Evolutionary conservation across 2,888 invertebrate genomes (phyloP).

Genomic region (Parthenolecanium corni): DNA sequence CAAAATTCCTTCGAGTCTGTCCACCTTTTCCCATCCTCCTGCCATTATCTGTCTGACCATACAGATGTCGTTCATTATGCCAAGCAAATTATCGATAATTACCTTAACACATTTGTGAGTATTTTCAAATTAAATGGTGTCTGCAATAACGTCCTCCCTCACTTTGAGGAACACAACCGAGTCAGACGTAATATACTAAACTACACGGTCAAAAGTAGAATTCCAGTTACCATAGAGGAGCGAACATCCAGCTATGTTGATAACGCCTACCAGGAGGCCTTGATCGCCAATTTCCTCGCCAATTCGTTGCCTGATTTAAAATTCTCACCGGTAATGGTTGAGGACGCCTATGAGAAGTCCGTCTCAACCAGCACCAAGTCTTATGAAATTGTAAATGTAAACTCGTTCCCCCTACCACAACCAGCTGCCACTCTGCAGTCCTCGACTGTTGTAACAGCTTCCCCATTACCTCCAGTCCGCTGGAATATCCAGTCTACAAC

Average conservation of each 20-base stretch:
- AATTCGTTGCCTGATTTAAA: conserved; percentile 24
- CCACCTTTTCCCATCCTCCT: neutral
- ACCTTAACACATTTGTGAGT: neutral
- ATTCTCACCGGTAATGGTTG: neutral
- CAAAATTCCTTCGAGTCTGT: neutral
- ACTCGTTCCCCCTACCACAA: neutral
- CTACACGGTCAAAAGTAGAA: neutral
- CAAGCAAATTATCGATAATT: neutral
- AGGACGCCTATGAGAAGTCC: neutral
- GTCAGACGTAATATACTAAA: neutral
- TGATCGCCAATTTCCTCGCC: conserved; percentile 17
- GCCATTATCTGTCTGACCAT: neutral
- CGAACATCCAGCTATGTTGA: neutral
- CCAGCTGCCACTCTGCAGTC: neutral
- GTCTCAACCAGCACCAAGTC: neutral
- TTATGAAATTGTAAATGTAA: neutral
- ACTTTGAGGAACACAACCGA: neutral
- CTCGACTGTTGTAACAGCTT: neutral
- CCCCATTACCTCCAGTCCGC: neutral
- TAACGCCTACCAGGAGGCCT: conserved; percentile 1
- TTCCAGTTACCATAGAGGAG: neutral
- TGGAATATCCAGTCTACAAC: conserved; percentile 16
- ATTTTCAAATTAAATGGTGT: neutral
- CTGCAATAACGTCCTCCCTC: neutral
- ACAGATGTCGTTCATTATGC: neutral